Evolutionary conservation across 2,797 vertebrate genomes (phyloP).

Genomic region (Anguilla anguilla): DNA sequence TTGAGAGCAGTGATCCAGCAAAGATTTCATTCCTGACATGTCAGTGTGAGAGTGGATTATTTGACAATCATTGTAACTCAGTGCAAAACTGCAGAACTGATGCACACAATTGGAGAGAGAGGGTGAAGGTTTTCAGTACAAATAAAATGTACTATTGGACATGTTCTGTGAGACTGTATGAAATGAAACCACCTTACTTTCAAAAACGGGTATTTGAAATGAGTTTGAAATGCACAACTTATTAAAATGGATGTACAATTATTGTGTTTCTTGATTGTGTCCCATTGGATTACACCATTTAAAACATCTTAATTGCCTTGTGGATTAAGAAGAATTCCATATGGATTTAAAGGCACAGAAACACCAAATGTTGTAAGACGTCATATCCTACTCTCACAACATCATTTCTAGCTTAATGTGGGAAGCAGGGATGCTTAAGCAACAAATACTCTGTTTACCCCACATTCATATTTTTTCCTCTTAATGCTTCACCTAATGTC

Average conservation of each 20-base stretch:
- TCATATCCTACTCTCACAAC: not conserved
- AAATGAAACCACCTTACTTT: not conserved
- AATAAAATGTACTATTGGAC: not conserved
- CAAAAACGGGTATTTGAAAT: not conserved
- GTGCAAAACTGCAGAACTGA: not conserved
- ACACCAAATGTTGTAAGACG: not conserved
- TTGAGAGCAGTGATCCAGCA: not conserved
- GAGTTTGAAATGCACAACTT: not conserved
- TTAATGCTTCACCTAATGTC: not conserved
- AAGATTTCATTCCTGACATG: constrained; percentile 14
- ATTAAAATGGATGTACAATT: not conserved
- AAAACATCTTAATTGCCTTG: not conserved
- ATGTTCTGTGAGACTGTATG: too few species aligned
- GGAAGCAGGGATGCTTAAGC: not conserved
- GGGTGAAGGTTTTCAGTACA: constrained; percentile 13
- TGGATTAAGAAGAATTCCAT: not conserved
- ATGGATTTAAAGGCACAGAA: not conserved
- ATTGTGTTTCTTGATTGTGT: not conserved
- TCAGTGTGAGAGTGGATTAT: not conserved
- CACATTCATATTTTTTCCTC: not conserved
- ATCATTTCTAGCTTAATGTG: not conserved
- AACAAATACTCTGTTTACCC: not conserved
- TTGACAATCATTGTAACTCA: not conserved
- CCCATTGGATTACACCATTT: not conserved
- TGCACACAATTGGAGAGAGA: not conserved